Base-by-base conservation (phyloP, 2,888 invertebrate species). In the Dasypogon diadema region DNA sequence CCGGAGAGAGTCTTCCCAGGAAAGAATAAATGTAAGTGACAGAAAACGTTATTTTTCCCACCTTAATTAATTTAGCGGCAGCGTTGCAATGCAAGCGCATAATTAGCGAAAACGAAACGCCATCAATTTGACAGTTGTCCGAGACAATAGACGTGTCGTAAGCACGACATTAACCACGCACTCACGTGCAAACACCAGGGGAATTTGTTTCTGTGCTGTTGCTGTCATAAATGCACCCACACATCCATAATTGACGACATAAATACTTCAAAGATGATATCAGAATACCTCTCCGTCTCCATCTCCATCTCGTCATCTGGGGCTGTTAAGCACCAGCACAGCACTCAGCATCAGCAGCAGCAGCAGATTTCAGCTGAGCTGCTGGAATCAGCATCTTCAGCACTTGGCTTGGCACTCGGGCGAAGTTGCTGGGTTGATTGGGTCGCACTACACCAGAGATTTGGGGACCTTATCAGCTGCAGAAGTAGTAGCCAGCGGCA, bases 11-110 rank as follows among this genome's bases (percentile, higher is more conserved):
- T 8, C 48, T n/a, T 65, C 26, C 65, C 12, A 46, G 65, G 46
- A 65, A 42, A 46, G n/a, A 65, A 24, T 24, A 46, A 65, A 65
- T 65, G 65, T 65, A 65, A 65, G 65, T 65, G 63, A 34, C n/a
- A n/a, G n/a, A n/a, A n/a, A 1, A 6, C 51, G 8, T 18, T 3
- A 46, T 30, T 30, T 30, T 30, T 30, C n/a, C 18, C 26, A 56
- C 56, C 58, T 58, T 24, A 48, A 8, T 48, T 16, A 30, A 5
- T 30, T 5, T 5, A 30, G 30, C 3, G 8, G 4, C 30, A 30
- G n/a, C n/a, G n/a, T n/a, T n/a, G n/a, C n/a, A n/a, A n/a, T 30
- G 34, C 10, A 30, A 30, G 34, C 1, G 34, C 26, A 63, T 63
- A 63, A 42, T 63, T 37, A 68, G 3, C 46, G 48, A 22, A 26